These are phyloP conservation scores for Cettia cetti DNA, from an alignment of 2,113 vertebrate species.

Conservation along the genomic window DNA sequence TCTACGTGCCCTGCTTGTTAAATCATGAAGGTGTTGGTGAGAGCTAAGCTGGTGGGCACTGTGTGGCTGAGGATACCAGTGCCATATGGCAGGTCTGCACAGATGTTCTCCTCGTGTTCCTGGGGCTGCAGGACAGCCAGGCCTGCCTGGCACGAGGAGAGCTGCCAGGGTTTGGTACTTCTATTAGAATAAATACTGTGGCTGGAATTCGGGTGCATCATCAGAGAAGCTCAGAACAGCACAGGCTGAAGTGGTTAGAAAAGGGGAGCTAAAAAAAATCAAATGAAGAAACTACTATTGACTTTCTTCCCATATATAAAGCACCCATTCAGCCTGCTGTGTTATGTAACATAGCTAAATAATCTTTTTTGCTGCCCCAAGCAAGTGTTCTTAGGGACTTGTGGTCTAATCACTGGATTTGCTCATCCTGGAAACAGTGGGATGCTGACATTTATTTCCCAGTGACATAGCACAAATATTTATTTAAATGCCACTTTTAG, in stretches of 20 bases:
- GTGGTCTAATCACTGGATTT: background rate
- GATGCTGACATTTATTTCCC: slow-evolving; percentile 24
- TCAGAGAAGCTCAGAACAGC: background rate
- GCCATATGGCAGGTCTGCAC: background rate
- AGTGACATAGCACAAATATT: slow-evolving; percentile 28
- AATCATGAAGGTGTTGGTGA: background rate
- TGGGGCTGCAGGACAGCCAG: background rate
- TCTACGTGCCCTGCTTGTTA: background rate
- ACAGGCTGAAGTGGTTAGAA: background rate
- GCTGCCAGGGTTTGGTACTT: background rate
- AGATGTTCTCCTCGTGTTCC: background rate
- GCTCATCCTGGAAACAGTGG: slow-evolving; percentile 1
- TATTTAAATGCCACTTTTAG: slow-evolving; percentile 4
- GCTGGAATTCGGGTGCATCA: background rate
- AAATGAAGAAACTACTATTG: background rate
- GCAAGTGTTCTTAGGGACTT: background rate
- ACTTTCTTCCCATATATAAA: background rate
- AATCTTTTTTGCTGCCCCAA: background rate
- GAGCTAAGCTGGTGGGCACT: background rate
- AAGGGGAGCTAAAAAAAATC: background rate
- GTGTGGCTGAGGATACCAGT: background rate
- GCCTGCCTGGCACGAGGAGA: background rate
- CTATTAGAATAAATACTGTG: background rate
- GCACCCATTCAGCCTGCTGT: background rate
- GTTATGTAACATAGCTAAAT: background rate